Percentiles rank a stretch among this genome's conserved stretches.
Evolutionary conservation across 1,140 invertebrate species (phyloP).

Genomic region (Scaptomyza pallida): DNA sequence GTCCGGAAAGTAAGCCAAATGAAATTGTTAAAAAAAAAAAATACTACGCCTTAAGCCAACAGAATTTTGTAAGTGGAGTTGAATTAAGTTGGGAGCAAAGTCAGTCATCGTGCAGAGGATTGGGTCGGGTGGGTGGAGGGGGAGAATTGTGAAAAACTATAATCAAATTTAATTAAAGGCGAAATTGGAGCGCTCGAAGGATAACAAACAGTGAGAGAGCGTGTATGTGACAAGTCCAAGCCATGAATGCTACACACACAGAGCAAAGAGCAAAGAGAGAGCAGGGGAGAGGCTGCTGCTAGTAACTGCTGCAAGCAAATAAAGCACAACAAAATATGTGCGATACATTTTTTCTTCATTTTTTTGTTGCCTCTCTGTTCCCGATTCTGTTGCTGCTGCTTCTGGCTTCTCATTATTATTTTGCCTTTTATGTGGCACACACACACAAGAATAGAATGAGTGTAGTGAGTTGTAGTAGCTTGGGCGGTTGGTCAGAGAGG

Average conservation of each 20-base stretch:
- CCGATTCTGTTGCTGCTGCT: slow-evolving; percentile 44
- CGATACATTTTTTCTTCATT: slow-evolving; percentile 33
- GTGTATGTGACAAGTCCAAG: slow-evolving; percentile 61
- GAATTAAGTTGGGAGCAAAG: slow-evolving; percentile 7
- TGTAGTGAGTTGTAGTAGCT: background rate
- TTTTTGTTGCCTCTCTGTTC: slow-evolving; percentile 22
- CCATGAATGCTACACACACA: slow-evolving; percentile 28
- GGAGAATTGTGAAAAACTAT: slow-evolving; percentile 71
- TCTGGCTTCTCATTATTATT: slow-evolving; percentile 79
- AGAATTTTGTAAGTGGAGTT: slow-evolving; percentile 7
- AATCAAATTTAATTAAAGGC: slow-evolving; percentile 81
- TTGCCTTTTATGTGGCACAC: slow-evolving; percentile 66
- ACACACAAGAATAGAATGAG: slow-evolving; percentile 30
- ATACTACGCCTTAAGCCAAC: slow-evolving; percentile 17
- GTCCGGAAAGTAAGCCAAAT: slow-evolving; percentile 15
- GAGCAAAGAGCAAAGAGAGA: background rate
- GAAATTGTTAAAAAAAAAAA: slow-evolving; percentile 12
- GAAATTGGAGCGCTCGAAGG: slow-evolving; percentile 71
- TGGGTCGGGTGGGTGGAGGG: slow-evolving; percentile 40
- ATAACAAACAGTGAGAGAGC: slow-evolving; percentile 42
- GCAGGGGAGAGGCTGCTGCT: background rate
- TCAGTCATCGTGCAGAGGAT: slow-evolving; percentile 7
- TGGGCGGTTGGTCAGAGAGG: slow-evolving; percentile 4
- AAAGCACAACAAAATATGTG: slow-evolving; percentile 56
- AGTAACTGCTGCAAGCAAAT: slow-evolving; percentile 28